Conservation (phyloP, 2,888 invertebrate species). For the Luffia ferchaultella region DNA sequence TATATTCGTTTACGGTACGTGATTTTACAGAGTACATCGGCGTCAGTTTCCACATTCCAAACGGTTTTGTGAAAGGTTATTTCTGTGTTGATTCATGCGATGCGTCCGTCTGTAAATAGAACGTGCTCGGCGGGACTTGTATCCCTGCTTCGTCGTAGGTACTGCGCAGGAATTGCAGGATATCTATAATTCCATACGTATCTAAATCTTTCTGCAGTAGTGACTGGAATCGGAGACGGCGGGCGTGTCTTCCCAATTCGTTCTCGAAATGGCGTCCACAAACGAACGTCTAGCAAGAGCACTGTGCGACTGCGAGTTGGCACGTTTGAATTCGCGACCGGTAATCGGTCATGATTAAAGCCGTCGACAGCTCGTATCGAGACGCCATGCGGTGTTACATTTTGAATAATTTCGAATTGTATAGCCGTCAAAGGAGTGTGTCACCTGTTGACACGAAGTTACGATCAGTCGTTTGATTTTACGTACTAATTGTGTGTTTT, state of each 20-base stretch:
- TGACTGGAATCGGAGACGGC: too few relatives aligned
- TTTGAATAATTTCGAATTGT: too few relatives aligned
- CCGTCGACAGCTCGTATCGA: slow-evolving; percentile 15
- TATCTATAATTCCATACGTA: too few relatives aligned
- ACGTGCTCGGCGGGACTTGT: slow-evolving; percentile 46
- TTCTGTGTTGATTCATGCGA: slow-evolving; percentile 65
- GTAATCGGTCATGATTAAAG: too few relatives aligned
- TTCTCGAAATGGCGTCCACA: slow-evolving; percentile 58
- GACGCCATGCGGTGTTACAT: too few relatives aligned
- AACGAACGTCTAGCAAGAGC: slow-evolving; percentile 27
- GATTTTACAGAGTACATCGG: slow-evolving; percentile 42
- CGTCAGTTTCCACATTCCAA: slow-evolving; percentile 48
- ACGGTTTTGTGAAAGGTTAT: slow-evolving; percentile 59
- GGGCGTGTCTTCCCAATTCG: slow-evolving; percentile 51
- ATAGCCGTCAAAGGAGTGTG: slow-evolving; percentile 53
- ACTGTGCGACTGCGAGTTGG: too few relatives aligned
- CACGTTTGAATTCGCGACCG: slow-evolving; percentile 55
- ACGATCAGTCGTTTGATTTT: too few relatives aligned
- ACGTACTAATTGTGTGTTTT: too few relatives aligned
- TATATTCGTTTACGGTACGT: slow-evolving; percentile 60
- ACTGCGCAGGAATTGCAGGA: slow-evolving; percentile 39
- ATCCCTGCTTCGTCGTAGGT: slow-evolving; percentile 45
- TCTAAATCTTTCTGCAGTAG: too few relatives aligned
- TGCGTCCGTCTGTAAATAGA: slow-evolving; percentile 63
- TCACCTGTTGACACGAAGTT: slow-evolving; percentile 62